phyloP scores from a whole-genome alignment of 37 sponge, comb jelly and placozoan species.

The Crambe crambe region DNA sequence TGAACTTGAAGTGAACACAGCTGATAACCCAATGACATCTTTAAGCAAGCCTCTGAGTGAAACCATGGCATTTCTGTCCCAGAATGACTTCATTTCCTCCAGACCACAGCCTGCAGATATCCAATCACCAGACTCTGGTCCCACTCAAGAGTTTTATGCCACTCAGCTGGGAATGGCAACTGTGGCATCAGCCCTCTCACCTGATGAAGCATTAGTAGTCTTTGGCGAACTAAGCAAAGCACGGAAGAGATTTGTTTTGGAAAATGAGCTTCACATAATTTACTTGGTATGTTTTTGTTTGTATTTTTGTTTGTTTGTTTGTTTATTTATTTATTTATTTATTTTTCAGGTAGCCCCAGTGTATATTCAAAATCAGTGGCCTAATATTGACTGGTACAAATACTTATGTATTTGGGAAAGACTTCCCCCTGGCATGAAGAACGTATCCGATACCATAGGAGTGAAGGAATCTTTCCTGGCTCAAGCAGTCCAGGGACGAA shows the following conservation, averaged over 20 bases:
- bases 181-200: slow-evolving; percentile 91
- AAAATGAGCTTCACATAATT: slow-evolving; percentile 97
- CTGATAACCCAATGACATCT: not conserved
- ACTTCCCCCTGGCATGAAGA: slow-evolving; percentile 78
- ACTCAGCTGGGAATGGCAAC: slow-evolving; percentile 95
- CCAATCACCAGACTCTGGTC: not conserved
- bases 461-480: slow-evolving; percentile 87
- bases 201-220: slow-evolving; percentile 91
- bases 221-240: slow-evolving; percentile 87
- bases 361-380: slow-evolving; percentile 89
- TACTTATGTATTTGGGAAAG: slow-evolving; percentile 81
- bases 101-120: not conserved
- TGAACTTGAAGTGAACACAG: slow-evolving; percentile 25
- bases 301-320: not conserved
- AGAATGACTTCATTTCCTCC: slow-evolving; percentile 82
- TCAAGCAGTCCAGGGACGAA: slow-evolving; percentile 68
- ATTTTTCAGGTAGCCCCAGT: slow-evolving; percentile 87
- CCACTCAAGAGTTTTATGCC: slow-evolving; percentile 50
- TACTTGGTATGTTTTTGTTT: slow-evolving; percentile 71
- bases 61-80: slow-evolving; percentile 68
- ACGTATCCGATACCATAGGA: slow-evolving; percentile 88
- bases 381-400: slow-evolving; percentile 87
- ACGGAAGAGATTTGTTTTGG: slow-evolving; percentile 83
- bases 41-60: slow-evolving; percentile 2
- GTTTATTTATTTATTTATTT: not conserved